A percentile compares a stretch with the other conserved stretches of the same genome.
Conservation (phyloP, 92 coral and sea anemone species). For the Epizoanthus rinbou region DNA sequence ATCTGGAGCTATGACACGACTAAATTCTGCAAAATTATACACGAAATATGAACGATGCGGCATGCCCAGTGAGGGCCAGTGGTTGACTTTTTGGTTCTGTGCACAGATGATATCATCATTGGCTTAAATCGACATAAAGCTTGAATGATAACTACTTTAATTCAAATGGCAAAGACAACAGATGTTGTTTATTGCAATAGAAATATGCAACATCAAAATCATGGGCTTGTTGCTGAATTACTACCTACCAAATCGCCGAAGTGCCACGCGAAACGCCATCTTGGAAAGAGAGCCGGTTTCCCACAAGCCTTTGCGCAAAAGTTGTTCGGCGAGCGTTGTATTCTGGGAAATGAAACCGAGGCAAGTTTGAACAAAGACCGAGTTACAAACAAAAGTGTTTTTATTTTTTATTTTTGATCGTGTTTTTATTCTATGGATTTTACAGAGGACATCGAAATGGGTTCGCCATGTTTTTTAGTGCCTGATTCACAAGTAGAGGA, state of each 20-base stretch:
- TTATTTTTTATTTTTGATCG: neutral
- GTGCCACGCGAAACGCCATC: slow-evolving; percentile 99
- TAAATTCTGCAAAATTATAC: no score
- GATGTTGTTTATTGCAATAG: no score
- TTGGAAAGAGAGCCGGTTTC: slow-evolving; percentile 65
- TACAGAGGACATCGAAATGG: slow-evolving; percentile 67
- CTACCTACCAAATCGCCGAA: slow-evolving; percentile 84
- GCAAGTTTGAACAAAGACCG: slow-evolving; percentile 19
- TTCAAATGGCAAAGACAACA: neutral
- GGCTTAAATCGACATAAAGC: no score
- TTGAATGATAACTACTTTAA: no score
- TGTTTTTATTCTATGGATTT: slow-evolving; percentile 67
- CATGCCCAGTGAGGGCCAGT: no score
- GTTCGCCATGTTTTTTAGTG: slow-evolving; percentile 86
- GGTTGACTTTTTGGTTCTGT: no score
- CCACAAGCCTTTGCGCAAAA: slow-evolving; percentile 26
- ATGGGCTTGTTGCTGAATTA: neutral
- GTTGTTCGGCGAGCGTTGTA: slow-evolving; percentile 15
- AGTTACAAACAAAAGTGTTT: neutral
- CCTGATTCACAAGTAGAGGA: slow-evolving; percentile 77
- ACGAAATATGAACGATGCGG: no score
- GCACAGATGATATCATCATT: no score
- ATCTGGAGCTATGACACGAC: no score
- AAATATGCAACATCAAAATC: neutral
- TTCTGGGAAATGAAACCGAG: slow-evolving; percentile 50